Evolutionary conservation across 2,113 vertebrate species (phyloP), one percentile per base, ranked within the genome.

Genomic region (Atlantisia rogersi): DNA sequence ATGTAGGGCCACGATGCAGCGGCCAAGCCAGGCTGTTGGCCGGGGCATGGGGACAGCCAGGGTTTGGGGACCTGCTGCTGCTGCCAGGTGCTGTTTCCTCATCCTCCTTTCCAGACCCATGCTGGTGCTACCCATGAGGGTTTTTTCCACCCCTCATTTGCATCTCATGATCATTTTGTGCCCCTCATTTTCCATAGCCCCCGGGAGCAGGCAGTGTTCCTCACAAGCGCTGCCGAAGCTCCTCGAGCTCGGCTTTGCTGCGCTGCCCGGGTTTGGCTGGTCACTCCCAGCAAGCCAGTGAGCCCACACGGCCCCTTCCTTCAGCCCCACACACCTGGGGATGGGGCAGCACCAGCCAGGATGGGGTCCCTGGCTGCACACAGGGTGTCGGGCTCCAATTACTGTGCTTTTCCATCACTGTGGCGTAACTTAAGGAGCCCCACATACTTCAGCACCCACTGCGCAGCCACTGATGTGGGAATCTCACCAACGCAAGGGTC

Each of bases 361-460:
- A 37, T 1, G 3, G 10, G 9, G 1, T 1, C 2, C 1, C 17
- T 12, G 40, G 12, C 25, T 2, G 2, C 6, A 48, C 35, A 11
- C 24, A 35, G n/a, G 39, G 12, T 4, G 1, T 3, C 15, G 42
- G 24, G 12, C 62, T 40, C 28, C 28, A 10, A 9, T 32, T 29
- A 8, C 12, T 80, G 32, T 53, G 13, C 44, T n/a, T 40, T 40
- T 40, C 76, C 28, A 2, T 14, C 39, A 15, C 44, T 46, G 17
- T 26, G 64, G 17, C 9, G 11, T 31, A 29, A 50, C 31, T 39
- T 3, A 0, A 42, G 20, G 35, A 79, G 42, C 53, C 44, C 53
- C 60, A 19, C 6, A 0, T 3, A 14, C 53, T 60, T 28, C 13
- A 26, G 39, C 29, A 17, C 37, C 35, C 2, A 1, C 17, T 6